Percentiles rank a stretch among this genome's conserved stretches.
phyloP scores from a whole-genome alignment of 92 coral and sea anemone genomes.

The Umimayanthus kanabou region DNA sequence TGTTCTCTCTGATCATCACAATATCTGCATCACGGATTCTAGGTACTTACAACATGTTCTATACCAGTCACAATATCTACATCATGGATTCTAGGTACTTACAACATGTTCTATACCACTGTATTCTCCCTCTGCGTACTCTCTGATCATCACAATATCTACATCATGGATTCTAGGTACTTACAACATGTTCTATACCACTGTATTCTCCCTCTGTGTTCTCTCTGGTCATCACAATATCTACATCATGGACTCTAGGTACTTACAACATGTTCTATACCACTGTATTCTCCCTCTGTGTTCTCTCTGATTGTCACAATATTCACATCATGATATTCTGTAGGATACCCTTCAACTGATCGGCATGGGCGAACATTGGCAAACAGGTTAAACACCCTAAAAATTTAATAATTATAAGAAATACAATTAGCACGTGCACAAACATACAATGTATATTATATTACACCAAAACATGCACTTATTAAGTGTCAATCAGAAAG shows the following conservation, averaged over 20 bases:
- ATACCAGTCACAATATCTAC: no score
- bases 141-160: conserved; percentile 86
- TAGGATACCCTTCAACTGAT: conserved; percentile 96
- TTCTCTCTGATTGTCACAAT: conserved; percentile 96
- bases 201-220: conserved; percentile 97
- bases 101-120: conserved; percentile 95
- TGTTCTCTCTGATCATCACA: no score
- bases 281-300: conserved; percentile 95
- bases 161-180: conserved; percentile 58
- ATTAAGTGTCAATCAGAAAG: not conserved
- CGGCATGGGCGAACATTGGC: conserved; percentile 99
- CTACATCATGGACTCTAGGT: conserved; percentile 51
- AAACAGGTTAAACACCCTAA: conserved; percentile 86
- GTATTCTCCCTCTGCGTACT: conserved; percentile 96
- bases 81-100: conserved; percentile 21
- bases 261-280: conserved; percentile 82
- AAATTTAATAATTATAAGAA: no score
- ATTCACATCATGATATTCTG: conserved; percentile 84
- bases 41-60: no score
- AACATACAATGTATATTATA: no score
- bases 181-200: conserved; percentile 92
- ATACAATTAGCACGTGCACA: no score
- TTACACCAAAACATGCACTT: no score
- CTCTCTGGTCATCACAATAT: conserved; percentile 89
- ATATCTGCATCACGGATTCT: no score